Evolutionary conservation across 2,888 invertebrate genomes (phyloP).

Genomic region (Nematopogon swammerdamellus): DNA sequence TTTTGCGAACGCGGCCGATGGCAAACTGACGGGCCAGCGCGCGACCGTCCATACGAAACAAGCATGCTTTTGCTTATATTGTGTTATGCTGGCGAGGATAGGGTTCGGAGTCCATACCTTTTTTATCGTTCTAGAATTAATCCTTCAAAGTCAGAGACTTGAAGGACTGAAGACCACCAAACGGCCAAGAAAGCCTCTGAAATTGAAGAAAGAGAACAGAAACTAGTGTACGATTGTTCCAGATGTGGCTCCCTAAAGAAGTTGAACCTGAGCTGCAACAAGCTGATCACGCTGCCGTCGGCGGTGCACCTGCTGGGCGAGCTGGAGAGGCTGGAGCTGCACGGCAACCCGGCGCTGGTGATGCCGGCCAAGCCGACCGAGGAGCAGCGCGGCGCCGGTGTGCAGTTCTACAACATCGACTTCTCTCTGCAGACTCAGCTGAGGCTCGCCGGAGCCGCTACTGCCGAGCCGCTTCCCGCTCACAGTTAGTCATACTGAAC

Average conservation of each 20-base stretch:
- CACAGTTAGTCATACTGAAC: conserved; percentile 65
- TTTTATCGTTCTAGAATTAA: too few relatives aligned
- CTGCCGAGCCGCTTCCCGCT: conserved; percentile 68
- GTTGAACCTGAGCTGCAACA: conserved; percentile 89
- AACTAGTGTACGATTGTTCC: too few relatives aligned
- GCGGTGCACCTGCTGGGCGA: conserved; percentile 93
- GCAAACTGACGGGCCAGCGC: too few relatives aligned
- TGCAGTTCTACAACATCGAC: conserved; percentile 97
- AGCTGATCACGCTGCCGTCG: conserved; percentile 93
- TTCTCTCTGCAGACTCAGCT: conserved; percentile 96
- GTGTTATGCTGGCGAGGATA: too few relatives aligned
- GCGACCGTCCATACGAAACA: too few relatives aligned
- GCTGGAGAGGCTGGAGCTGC: conserved; percentile 83
- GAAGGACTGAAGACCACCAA: too few relatives aligned
- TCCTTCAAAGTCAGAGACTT: too few relatives aligned
- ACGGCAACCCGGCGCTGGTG: conserved; percentile 91
- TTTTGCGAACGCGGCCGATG: too few relatives aligned
- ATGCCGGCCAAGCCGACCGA: conserved; percentile 94
- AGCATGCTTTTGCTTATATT: too few relatives aligned
- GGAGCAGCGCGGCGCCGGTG: conserved; percentile 70
- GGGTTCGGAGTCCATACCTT: too few relatives aligned
- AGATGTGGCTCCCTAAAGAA: conserved; percentile 93
- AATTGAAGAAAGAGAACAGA: too few relatives aligned
- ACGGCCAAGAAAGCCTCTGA: too few relatives aligned
- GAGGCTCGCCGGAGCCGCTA: conserved; percentile 84